Conservation (phyloP, 2,888 invertebrate species). For the Xanthorhoe spadicearia region DNA sequence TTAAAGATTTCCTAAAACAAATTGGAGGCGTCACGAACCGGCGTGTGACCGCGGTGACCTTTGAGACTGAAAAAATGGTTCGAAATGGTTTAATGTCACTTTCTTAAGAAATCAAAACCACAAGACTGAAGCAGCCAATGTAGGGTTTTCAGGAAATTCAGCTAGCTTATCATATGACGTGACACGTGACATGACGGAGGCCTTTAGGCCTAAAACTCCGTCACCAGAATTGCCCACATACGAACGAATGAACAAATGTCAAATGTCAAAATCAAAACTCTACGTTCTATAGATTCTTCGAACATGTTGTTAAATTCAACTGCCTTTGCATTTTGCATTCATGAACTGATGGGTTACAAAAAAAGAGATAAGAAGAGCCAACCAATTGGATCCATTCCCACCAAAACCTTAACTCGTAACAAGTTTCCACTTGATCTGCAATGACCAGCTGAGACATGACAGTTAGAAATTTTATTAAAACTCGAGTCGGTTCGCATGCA, state of each 20-base stretch:
- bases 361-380: background rate
- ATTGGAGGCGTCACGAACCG: constrained; percentile 58
- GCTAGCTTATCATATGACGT: too few species aligned
- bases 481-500: constrained; percentile 16
- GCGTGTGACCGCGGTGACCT: constrained; percentile 60
- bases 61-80: constrained; percentile 44
- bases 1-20: constrained; percentile 54
- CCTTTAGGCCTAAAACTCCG: too few species aligned
- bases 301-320: too few species aligned
- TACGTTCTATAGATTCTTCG: too few species aligned
- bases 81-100: constrained; percentile 43
- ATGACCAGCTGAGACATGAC: background rate
- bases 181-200: too few species aligned
- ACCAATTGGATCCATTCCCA: background rate
- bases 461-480: background rate
- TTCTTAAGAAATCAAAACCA: background rate
- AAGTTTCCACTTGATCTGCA: background rate
- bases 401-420: background rate
- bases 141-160: too few species aligned
- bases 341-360: background rate
- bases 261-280: too few species aligned
- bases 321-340: too few species aligned
- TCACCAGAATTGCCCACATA: too few species aligned
- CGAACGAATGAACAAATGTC: too few species aligned
- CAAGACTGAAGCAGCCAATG: too few species aligned